Conservation (phyloP, 2,113 vertebrate genomes). For the Upupa epops region DNA sequence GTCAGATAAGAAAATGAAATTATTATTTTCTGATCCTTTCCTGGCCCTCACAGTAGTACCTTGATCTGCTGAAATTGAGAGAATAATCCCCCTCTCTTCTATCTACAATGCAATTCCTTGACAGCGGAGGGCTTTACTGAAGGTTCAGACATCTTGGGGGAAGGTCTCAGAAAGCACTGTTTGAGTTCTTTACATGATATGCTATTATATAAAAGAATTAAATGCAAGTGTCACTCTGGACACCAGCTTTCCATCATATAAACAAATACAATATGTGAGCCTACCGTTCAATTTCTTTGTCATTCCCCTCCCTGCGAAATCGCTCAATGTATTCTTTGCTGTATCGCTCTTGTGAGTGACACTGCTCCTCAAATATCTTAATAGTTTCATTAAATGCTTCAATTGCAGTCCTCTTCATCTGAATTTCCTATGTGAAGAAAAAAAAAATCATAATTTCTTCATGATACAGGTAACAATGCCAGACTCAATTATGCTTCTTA, state of each 20-base stretch:
- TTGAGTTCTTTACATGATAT: not conserved
- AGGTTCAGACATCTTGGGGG: not conserved
- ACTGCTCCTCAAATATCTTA: slow-evolving; percentile 94
- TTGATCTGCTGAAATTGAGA: not conserved
- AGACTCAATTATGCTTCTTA: not conserved
- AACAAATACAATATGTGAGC: not conserved
- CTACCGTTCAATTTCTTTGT: slow-evolving; percentile 92
- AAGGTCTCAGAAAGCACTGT: not conserved
- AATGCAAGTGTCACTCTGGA: not conserved
- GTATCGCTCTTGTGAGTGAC: slow-evolving; percentile 89
- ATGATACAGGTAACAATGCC: not conserved
- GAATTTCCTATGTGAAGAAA: slow-evolving; percentile 85
- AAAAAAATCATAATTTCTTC: not conserved
- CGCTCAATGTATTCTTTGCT: slow-evolving; percentile 92
- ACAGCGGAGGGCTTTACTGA: not conserved
- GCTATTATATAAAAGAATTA: not conserved
- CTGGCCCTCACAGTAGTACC: not conserved
- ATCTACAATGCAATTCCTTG: not conserved
- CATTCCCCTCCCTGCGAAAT: slow-evolving; percentile 84
- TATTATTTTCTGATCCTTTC: not conserved
- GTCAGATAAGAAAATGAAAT: not conserved
- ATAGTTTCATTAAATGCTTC: slow-evolving; percentile 96
- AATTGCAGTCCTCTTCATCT: slow-evolving; percentile 94
- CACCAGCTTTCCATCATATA: not conserved
- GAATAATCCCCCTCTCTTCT: not conserved